These are phyloP conservation scores for Metaphire vulgaris DNA, from an alignment of 1,140 invertebrate genomes.

Conservation along the genomic window DNA sequence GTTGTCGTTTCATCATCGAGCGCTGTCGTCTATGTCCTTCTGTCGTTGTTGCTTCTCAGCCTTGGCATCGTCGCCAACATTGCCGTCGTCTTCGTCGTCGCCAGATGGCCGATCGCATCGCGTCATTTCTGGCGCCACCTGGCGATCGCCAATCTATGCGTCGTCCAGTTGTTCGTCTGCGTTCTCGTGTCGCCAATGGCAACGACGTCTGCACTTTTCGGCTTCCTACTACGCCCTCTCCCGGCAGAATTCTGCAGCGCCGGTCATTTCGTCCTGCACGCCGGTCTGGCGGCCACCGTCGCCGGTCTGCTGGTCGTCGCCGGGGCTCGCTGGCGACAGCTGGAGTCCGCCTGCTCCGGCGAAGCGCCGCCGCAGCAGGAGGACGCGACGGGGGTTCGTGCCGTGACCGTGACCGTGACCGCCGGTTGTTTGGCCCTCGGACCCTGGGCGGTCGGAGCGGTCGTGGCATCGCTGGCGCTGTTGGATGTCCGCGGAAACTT, in stretches of 20 bases:
- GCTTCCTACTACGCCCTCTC: not conserved
- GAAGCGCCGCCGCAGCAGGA: not conserved
- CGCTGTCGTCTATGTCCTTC: not conserved
- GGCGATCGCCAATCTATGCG: not conserved
- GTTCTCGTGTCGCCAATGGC: not conserved
- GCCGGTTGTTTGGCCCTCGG: not conserved
- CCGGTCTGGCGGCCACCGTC: not conserved
- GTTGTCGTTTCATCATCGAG: not conserved
- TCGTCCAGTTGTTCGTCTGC: not conserved
- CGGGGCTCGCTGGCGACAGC: not conserved
- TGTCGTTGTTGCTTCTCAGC: not conserved
- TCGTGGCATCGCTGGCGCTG: not conserved
- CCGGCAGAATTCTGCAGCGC: not conserved
- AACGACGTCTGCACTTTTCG: not conserved
- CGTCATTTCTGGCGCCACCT: not conserved
- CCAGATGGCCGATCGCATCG: not conserved
- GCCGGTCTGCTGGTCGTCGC: not conserved
- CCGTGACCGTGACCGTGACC: not conserved
- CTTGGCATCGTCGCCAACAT: not conserved
- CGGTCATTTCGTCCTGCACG: not conserved
- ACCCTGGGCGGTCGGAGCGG: not conserved
- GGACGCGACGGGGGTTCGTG: not conserved
- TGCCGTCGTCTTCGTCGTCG: not conserved
- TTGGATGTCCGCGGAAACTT: not conserved
- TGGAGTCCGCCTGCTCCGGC: not conserved